Conservation (phyloP, 2,113 vertebrate genomes). For the Shinisaurus crocodilurus region DNA sequence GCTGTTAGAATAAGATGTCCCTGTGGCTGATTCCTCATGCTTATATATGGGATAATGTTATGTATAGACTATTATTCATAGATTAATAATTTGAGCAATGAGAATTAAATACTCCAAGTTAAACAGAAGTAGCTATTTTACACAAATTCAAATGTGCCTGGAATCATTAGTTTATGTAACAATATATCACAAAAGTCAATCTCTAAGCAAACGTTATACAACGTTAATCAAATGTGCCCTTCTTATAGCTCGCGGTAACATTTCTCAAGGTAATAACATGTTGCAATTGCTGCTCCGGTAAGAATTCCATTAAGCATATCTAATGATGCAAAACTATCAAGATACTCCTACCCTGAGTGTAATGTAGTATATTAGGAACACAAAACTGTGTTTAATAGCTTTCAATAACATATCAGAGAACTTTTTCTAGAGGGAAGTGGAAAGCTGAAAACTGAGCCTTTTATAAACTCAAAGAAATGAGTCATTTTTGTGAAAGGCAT, state of each 20-base stretch:
- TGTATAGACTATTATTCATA: no score
- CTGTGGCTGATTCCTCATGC: no score
- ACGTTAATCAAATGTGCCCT: background rate
- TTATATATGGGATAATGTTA: no score
- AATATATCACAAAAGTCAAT: background rate
- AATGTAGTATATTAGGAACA: slow-evolving; percentile 10
- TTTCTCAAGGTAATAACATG: background rate
- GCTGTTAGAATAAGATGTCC: no score
- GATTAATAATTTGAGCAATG: no score
- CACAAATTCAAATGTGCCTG: background rate
- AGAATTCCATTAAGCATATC: background rate
- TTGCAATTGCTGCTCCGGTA: background rate
- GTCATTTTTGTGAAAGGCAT: slow-evolving; percentile 31
- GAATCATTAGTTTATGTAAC: background rate
- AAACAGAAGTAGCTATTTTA: background rate
- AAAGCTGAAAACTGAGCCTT: slow-evolving; percentile 27
- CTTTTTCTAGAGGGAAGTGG: slow-evolving; percentile 7
- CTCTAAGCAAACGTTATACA: background rate
- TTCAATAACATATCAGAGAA: slow-evolving; percentile 24
- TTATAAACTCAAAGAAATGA: slow-evolving; percentile 29
- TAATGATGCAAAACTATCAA: slow-evolving; percentile 32
- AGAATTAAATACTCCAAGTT: no score
- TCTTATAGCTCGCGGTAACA: background rate
- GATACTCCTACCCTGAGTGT: background rate
- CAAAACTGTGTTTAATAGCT: slow-evolving; percentile 1